Conservation (phyloP, 2,113 vertebrate species). For the Balaenoptera acutorostrata region DNA sequence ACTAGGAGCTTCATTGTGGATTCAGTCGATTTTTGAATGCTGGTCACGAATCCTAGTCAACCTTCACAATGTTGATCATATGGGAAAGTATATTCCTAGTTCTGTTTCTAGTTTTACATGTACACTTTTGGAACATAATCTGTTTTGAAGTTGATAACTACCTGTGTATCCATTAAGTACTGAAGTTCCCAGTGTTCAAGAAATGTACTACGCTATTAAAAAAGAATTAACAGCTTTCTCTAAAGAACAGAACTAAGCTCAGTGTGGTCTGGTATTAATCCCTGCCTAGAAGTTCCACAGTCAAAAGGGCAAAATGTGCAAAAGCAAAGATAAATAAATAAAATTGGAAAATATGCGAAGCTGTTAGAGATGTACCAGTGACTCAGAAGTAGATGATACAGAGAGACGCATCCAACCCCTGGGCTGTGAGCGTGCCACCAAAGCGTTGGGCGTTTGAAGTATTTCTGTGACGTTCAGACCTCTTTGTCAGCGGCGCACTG, state of each 20-base stretch:
- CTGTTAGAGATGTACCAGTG: background rate
- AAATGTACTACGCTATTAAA: slow-evolving; percentile 21
- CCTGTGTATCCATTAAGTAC: slow-evolving; percentile 26
- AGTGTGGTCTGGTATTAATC: slow-evolving; percentile 32
- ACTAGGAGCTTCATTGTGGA: background rate
- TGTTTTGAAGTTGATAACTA: slow-evolving; percentile 28
- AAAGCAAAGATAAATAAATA: slow-evolving; percentile 57
- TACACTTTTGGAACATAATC: background rate
- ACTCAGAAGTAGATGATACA: background rate
- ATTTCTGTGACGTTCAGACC: background rate
- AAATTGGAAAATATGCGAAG: slow-evolving; percentile 38
- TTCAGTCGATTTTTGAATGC: background rate
- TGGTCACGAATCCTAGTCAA: background rate
- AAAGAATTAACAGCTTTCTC: slow-evolving; percentile 59
- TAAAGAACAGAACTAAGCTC: slow-evolving; percentile 51
- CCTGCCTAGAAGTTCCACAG: slow-evolving; percentile 29
- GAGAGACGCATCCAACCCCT: background rate
- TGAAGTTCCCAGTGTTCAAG: background rate
- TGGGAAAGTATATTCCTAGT: background rate
- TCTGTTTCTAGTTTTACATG: background rate
- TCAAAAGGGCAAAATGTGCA: slow-evolving; percentile 60
- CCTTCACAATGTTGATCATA: background rate
- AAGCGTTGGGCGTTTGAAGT: background rate
- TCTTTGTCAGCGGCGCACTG: background rate
- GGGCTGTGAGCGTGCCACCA: background rate